Evolutionary conservation across 2,797 vertebrate species (phyloP), one percentile per base, ranked within the genome.

Genomic region (Eurystomus glaucurus): DNA sequence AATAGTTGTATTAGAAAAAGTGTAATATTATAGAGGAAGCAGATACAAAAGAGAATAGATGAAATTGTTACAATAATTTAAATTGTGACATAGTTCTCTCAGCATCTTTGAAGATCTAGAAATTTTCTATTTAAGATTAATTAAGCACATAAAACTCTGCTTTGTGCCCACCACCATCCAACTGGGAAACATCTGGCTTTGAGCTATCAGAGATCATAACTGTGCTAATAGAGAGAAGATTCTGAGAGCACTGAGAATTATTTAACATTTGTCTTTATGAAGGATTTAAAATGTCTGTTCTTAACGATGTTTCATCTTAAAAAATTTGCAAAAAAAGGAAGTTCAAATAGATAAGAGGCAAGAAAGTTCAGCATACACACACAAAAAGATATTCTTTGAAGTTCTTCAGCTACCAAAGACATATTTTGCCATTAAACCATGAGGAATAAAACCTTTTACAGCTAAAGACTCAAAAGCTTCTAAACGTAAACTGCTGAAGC

Each of bases 121-220:
- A 69, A 62, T 81, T 80, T 81, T 85, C 66, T 93, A 6, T 88
- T 85, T 70, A 90, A 95, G 95, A 98, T 97, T 97, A 93, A 97
- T 97, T 97, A 93, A 89, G 58, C 62, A 60, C 74, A 97, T 94
- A 96, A 96, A 96, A 91, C 33, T 86, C 78, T 58, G 33, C 88
- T 94, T 97, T 96, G 72, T 84, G 58, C 88, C 84, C 62, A 83
- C 31, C 45, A 64, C 71, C 51, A 78, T 95, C 94, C 95, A 95
- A 72, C 90, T 97, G 91, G 68, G 97, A 97, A 98, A 98, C 96
- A 97, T 97, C 97, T 97, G 96, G 91, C 93, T 96, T 95, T 78
- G 57, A 96, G 91, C 93, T 88, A 80, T 92, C 78, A 92, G 69
- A 92, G 88, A 91, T 94, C 93, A 85, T 91, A 97, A 85, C 76